Conservation (phyloP, 2,113 vertebrate species). For the Hemicordylus capensis region DNA sequence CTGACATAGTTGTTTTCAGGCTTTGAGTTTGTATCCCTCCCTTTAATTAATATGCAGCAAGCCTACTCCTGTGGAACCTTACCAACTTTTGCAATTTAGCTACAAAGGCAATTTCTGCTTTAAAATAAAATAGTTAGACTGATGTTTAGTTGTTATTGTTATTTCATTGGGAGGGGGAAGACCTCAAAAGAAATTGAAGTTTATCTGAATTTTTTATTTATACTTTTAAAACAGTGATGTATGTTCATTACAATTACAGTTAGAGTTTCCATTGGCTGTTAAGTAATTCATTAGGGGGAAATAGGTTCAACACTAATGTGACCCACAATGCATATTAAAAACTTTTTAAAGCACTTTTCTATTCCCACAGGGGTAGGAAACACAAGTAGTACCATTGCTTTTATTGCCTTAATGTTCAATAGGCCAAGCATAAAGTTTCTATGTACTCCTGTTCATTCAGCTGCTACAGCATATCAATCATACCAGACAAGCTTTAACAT, state of each 20-base stretch:
- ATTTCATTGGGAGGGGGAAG: not conserved
- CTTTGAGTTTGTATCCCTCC: not conserved
- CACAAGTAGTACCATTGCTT: slow-evolving; percentile 8
- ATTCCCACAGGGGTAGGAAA: slow-evolving; percentile 27
- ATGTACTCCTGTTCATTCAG: slow-evolving; percentile 10
- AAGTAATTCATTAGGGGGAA: not conserved
- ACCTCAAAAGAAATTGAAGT: not conserved
- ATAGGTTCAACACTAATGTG: not conserved
- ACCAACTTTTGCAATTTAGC: slow-evolving; percentile 22
- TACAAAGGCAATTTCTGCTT: slow-evolving; percentile 10
- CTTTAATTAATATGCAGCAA: slow-evolving; percentile 9
- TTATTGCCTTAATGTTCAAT: slow-evolving; percentile 20
- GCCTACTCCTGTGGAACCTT: not conserved
- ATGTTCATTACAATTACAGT: not conserved
- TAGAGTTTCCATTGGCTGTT: not conserved
- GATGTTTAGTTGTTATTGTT: not conserved
- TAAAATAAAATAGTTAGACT: slow-evolving; percentile 10
- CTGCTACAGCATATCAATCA: slow-evolving; percentile 22
- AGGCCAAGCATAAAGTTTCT: not conserved
- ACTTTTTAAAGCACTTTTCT: not conserved
- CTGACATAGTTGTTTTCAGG: not conserved
- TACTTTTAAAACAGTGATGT: rapidly evolving
- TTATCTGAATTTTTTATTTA: slow-evolving; percentile 24
- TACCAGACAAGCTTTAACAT: not conserved
- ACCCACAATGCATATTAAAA: slow-evolving; percentile 7